Conservation (phyloP, 2,888 invertebrate genomes). For the Monochamus alternatus region DNA sequence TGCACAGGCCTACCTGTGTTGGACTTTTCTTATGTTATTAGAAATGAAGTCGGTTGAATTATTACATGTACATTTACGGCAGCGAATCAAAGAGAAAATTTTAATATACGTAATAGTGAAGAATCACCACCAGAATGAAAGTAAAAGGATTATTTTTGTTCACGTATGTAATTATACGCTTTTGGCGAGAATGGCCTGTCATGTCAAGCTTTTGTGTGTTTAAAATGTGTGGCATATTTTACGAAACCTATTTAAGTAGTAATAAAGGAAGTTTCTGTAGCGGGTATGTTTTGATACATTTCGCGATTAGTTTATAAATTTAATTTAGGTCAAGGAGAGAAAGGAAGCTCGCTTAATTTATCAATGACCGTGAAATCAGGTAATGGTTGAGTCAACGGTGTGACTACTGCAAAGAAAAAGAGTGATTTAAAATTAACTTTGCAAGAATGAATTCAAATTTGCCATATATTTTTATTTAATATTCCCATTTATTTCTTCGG, state of each 20-base stretch:
- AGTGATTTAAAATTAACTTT: too few species aligned
- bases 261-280: constrained; percentile 12
- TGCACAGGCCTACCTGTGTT: too few species aligned
- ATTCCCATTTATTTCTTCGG: too few species aligned
- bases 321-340: constrained; percentile 11
- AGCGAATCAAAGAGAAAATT: too few species aligned
- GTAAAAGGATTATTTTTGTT: background rate
- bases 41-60: too few species aligned
- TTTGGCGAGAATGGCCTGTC: background rate
- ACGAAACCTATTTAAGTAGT: background rate
- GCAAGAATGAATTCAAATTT: too few species aligned
- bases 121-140: background rate
- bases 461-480: too few species aligned
- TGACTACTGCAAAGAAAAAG: too few species aligned
- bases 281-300: background rate
- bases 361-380: background rate
- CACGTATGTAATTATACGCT: background rate
- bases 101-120: too few species aligned
- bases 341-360: background rate
- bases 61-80: too few species aligned
- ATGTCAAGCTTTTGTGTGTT: background rate
- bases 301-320: background rate
- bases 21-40: too few species aligned
- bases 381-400: too few species aligned
- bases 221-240: constrained; percentile 6